Evolutionary conservation across 2,113 vertebrate species (phyloP), one percentile per base, ranked within the genome.

Genomic region (Eurypyga helias): DNA sequence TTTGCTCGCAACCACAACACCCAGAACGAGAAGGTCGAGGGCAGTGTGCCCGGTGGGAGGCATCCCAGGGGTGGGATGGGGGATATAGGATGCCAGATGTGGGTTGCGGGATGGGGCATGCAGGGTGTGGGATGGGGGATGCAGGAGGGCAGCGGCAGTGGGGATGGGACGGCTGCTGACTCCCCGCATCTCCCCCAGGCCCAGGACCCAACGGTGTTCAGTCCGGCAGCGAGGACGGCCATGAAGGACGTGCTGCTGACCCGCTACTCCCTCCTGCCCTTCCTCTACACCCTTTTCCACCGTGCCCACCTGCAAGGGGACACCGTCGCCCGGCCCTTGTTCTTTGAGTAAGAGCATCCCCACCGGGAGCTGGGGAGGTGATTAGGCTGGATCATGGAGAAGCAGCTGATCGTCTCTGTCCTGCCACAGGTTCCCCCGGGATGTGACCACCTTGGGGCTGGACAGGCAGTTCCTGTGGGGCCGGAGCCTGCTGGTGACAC

Each of bases 401-500:
- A 58, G 36, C 0, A 0, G 38, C 48, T 0, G 3, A 64, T 84
- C 0, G 55, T 0, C 0, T 79, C 54, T 77, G 1, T 85, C 83
- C 34, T 0, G 0, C 66, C 6, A 2, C 91, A 99, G 99, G 96
- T 99, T 99, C 83, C 98, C 99, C 5, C 24, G 66, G 49, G 99
- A 99, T 31, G 58, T 83, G 25, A 95, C 84, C 80, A 99, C 99
- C 0, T 98, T 99, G 19, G 93, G 88, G 5, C 94, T 99, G 10
- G 99, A 99, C 96, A 98, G 93, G 57, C 99, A 99, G 98, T 99
- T 99, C 90, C 97, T 99, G 25, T 99, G 98, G 99, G 99, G 99
- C 66, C 94, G 60, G 93, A 98, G 98, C 96, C 98, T 99, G 83
- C 82, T 99, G 94, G 98, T 99, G 75, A 99, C 98, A 0, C 99